Percentiles rank a stretch among this genome's conserved stretches.
Evolutionary conservation across 1,140 invertebrate species (phyloP).

Genomic region (Cryptotermes secundus): DNA sequence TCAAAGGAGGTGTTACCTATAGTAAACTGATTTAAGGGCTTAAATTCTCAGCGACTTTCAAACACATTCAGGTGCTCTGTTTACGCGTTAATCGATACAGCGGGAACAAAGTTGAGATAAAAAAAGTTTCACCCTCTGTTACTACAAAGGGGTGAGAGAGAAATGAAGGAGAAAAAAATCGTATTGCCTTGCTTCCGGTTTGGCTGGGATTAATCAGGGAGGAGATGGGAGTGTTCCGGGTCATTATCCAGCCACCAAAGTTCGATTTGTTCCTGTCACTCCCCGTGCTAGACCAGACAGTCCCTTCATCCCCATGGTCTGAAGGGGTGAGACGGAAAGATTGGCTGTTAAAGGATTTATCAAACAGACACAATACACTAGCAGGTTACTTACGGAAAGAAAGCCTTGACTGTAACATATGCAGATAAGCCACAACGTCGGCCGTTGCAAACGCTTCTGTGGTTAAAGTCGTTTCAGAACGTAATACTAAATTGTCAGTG

Average conservation of each 20-base stretch:
- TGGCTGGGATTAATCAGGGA: constrained; percentile 30
- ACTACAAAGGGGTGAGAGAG: not conserved
- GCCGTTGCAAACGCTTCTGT: not conserved
- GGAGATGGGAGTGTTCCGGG: constrained; percentile 31
- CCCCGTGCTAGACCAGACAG: not conserved
- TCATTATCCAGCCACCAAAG: constrained; percentile 33
- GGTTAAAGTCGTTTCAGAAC: not conserved
- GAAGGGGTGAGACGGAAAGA: not conserved
- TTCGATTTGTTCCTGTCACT: constrained; percentile 33
- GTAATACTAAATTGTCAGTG: not conserved
- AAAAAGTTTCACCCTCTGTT: no score
- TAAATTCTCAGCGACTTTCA: no score
- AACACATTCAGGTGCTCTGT: no score
- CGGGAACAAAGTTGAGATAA: not conserved
- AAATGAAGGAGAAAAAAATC: constrained; percentile 20
- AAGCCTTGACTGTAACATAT: no score
- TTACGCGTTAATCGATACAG: no score
- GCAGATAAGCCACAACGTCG: not conserved
- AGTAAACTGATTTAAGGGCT: no score
- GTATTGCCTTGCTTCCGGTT: not conserved
- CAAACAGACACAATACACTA: constrained; percentile 28
- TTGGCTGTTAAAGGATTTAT: constrained; percentile 18
- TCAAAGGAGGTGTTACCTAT: no score
- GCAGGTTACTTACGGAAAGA: not conserved
- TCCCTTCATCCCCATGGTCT: no score